These are phyloP conservation scores for Leptinotarsa juncta DNA, from an alignment of 2,888 invertebrate genomes.

Conservation along the genomic window DNA sequence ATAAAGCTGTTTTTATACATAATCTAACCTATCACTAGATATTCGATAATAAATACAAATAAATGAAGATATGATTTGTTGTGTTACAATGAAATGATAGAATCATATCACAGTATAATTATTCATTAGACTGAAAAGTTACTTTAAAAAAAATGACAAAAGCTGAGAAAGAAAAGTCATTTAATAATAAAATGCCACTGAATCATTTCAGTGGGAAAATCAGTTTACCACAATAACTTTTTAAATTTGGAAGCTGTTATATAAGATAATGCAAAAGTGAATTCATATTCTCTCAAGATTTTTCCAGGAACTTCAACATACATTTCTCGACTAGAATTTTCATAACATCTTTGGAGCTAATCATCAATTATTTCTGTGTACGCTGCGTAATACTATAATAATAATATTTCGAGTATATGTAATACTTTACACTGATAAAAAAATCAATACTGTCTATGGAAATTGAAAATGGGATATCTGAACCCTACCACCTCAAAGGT, in stretches of 20 bases:
- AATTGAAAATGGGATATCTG: not conserved
- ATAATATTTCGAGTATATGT: no score
- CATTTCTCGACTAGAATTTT: no score
- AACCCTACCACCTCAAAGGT: conserved; percentile 49
- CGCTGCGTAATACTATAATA: no score
- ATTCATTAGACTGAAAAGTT: not conserved
- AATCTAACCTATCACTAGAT: not conserved
- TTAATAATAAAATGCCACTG: no score
- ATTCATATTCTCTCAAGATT: not conserved
- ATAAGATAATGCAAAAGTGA: no score
- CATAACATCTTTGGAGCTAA: no score
- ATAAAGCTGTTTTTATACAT: conserved; percentile 15
- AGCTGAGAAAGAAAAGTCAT: no score
- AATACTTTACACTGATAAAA: not conserved
- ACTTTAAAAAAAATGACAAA: no score
- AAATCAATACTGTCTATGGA: not conserved
- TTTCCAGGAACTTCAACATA: not conserved
- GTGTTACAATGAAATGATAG: not conserved
- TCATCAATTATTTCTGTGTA: no score
- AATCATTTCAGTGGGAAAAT: no score
- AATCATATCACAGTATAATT: not conserved
- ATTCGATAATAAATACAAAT: conserved; percentile 1
- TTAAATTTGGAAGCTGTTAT: no score
- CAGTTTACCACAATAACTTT: no score
- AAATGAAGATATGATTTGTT: not conserved